Base-by-base conservation (phyloP, 2,113 vertebrate species). In the Barnardius zonarius region DNA sequence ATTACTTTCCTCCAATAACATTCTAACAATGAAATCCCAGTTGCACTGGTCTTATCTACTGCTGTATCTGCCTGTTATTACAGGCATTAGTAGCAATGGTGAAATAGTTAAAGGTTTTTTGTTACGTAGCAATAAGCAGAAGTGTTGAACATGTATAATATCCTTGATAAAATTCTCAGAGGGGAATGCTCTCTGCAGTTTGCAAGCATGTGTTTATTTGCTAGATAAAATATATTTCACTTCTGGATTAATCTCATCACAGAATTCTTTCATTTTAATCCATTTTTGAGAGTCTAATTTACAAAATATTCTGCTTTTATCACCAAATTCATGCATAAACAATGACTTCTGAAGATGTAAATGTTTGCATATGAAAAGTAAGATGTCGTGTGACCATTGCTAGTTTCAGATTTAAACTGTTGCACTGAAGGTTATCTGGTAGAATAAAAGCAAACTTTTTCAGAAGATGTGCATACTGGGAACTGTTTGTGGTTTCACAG, bases 131-230 rank as follows among this genome's bases (percentile, higher is more conserved):
- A 2, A 46, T 83, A 88, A 86, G 69, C 44, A 82, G 49, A 79
- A 93, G 51, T 72, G 39, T 69, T 88, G 85, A 92, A 88, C 61
- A 66, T 25, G 37, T 44, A 85, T 27, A 81, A 44, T 23, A 92
- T 25, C 46, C 35, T 68, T 90, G 51, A 87, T 67, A 94, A 94
- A 75, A 95, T 88, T 95, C 80, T 93, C 66, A 82, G 62, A 92
- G 59, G 70, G 23, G 16, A 90, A 52, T 27, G 11, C 23, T 86
- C 57, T 75, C 83, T 94, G 62, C 59, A 95, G 33, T 52, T 88
- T 63, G 61, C 11, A 83, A 91, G 9, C 9, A 57, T 51, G 16
- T 35, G 24, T n/a, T 91, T 93, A 64, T 92, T 91, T 90, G 35
- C 88, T 82, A 90, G 70, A 54, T 70, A 75, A 87, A 74, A 64